Conservation (phyloP, 2,113 vertebrate genomes). For the Malurus alboscapulatus region DNA sequence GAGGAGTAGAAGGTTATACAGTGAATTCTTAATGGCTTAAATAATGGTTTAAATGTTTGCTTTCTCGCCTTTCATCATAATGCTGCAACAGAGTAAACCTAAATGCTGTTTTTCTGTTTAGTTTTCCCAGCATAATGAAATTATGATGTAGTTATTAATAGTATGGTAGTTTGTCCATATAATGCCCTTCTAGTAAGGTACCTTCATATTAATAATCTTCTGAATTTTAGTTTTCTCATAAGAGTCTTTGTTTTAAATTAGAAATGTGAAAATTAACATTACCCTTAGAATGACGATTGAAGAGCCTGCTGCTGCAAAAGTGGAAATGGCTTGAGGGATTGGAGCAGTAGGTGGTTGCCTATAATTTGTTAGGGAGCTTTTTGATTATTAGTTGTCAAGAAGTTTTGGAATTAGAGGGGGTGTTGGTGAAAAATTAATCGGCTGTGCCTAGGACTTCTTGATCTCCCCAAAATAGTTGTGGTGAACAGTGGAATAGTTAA, state of each 20-base stretch:
- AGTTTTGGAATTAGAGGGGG: background rate
- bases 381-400: background rate
- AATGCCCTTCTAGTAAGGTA: background rate
- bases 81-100: background rate
- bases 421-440: background rate
- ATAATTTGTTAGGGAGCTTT: background rate
- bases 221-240: background rate
- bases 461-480: background rate
- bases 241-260: background rate
- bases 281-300: background rate
- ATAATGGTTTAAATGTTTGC: background rate
- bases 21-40: background rate
- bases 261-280: background rate
- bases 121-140: background rate
- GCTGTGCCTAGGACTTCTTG: background rate
- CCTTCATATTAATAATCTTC: background rate
- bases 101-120: background rate
- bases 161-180: background rate
- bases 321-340: background rate
- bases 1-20: background rate
- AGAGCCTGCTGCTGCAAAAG: background rate
- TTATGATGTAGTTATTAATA: background rate
- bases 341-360: background rate
- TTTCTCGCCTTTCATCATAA: background rate
- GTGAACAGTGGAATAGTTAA: background rate